Evolutionary conservation across 2,113 vertebrate species (phyloP), one percentile per base, ranked within the genome.

Genomic region (Oreocharis arfaki): DNA sequence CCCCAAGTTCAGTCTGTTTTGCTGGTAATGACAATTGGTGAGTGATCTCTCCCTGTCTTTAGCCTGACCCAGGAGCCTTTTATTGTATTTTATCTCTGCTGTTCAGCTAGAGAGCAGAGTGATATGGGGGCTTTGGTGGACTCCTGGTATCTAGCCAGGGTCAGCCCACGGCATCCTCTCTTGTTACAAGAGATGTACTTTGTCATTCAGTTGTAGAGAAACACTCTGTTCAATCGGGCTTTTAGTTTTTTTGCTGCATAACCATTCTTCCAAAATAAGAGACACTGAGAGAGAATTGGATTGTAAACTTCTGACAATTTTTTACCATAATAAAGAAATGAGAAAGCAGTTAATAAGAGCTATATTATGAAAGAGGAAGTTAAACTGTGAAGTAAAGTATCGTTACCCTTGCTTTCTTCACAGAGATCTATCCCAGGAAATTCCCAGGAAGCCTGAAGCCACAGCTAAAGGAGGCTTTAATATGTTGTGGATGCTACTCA

Each of bases 1-100:
- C 11, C 18, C 9, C 14, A 55, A 3, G 4, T 39, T 28, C 0
- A 0, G 11, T 46, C n/a, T 55, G 16, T 33, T 73, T 55, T 74
- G 9, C 11, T 46, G 2, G 7, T 22, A 17, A 27, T 46, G 16
- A 13, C 19, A 33, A 18, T 18, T 39, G 7, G 3, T 63, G 57
- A 27, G 7, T 23, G 33, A 27, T 46, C 33, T 73, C n/a, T 11
- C 13, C 27, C 55, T 30, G 4, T 33, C 21, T 44, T 24, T 53
- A 21, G 13, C 26, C 37, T 53, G 47, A 73, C 27, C 13, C 56
- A 46, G 6, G 7, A 73, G 9, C 14, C 14, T 57, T 57, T 47
- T 20, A 6, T 39, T 53, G 21, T 28, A 27, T 74, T 55, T 65
- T 47, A 19, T 28, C 15, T 75, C 23, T 22, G 13, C 14, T 23